Evolutionary conservation across 2,888 invertebrate genomes (phyloP).

Genomic region (Coelinius sp.): DNA sequence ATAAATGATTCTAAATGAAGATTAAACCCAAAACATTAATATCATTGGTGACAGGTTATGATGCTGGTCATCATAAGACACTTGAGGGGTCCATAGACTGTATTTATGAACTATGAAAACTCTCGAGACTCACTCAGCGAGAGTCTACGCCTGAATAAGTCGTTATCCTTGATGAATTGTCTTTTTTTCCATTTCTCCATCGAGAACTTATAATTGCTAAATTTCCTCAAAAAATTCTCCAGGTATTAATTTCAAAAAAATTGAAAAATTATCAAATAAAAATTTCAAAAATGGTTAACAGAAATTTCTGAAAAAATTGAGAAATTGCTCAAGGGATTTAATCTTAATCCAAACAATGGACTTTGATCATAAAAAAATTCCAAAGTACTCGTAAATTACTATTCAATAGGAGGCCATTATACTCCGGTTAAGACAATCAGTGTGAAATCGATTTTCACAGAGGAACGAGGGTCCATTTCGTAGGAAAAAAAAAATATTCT

Average conservation of each 20-base stretch:
- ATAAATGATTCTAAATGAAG: constrained; percentile 8
- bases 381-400: constrained; percentile 12
- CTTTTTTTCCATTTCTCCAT: neutral
- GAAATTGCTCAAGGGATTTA: neutral
- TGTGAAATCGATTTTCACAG: neutral
- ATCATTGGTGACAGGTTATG: constrained; percentile 14
- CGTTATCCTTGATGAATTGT: neutral
- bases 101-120: constrained; percentile 15
- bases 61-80: neutral
- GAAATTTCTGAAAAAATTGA: neutral
- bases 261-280: constrained; percentile 17
- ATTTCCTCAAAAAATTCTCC: constrained; percentile 15
- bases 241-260: constrained; percentile 1
- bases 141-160: constrained; percentile 9
- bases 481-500: constrained; percentile 27
- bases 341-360: neutral
- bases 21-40: constrained; percentile 14
- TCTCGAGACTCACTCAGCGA: constrained; percentile 2
- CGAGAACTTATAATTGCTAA: no score
- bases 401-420: neutral
- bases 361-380: neutral
- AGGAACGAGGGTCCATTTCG: neutral
- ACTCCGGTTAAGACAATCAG: neutral
- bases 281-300: neutral
- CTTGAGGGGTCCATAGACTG: constrained; percentile 6